Conservation (phyloP, 1,140 invertebrate species). For the Gonioctena quinquepunctata region DNA sequence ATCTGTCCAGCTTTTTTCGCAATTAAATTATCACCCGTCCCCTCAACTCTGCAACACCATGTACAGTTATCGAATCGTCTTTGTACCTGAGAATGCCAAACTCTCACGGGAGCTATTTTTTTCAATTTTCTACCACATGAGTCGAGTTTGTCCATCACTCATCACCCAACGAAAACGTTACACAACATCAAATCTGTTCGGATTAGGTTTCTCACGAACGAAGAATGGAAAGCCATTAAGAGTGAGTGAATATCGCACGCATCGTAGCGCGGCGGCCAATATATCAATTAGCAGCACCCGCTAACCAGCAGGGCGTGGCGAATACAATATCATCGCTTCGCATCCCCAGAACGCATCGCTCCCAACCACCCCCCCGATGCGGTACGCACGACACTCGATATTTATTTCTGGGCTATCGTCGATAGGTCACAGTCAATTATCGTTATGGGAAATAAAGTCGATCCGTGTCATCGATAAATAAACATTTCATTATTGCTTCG, state of each 20-base stretch:
- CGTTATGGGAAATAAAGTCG: background rate
- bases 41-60: no score
- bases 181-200: constrained; percentile 6
- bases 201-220: constrained; percentile 25
- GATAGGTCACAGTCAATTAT: constrained; percentile 29
- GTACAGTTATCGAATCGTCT: no score
- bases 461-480: background rate
- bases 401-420: constrained; percentile 17
- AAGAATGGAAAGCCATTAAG: constrained; percentile 7
- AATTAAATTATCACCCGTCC: no score
- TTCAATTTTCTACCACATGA: no score
- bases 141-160: background rate
- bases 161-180: background rate
- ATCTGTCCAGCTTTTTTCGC: no score
- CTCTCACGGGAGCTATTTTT: no score
- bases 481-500: no score
- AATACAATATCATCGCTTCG: constrained; percentile 35
- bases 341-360: background rate
- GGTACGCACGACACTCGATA: background rate
- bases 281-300: constrained; percentile 45
- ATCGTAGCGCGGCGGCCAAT: constrained; percentile 30
- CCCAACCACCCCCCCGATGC: background rate
- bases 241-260: constrained; percentile 27
- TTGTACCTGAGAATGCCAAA: no score
- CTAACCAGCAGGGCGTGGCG: constrained; percentile 44